These are phyloP conservation scores for Tricholauxania praeusta DNA, from an alignment of 2,888 invertebrate species.

Conservation along the genomic window DNA sequence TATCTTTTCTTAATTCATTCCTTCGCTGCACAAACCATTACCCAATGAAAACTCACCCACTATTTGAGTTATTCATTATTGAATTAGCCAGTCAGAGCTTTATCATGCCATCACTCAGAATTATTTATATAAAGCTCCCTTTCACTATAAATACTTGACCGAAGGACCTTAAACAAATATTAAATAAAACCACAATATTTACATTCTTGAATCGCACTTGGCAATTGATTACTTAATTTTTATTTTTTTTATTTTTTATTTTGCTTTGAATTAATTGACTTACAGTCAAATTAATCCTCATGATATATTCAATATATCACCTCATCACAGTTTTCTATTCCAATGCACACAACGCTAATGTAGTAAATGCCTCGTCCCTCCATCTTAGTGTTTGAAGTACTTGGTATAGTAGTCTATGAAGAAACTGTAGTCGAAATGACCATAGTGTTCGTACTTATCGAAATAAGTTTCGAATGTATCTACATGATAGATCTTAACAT, in stretches of 20 bases:
- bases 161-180: no score
- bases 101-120: no score
- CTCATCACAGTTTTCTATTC: not conserved
- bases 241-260: conserved; percentile 7
- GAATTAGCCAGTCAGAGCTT: no score
- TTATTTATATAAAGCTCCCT: no score
- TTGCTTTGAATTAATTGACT: not conserved
- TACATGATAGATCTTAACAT: conserved; percentile 75
- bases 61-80: no score
- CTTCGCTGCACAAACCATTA: no score
- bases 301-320: not conserved
- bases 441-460: conserved; percentile 41
- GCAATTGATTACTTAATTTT: conserved; percentile 4
- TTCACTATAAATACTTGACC: no score
- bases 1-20: no score
- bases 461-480: conserved; percentile 65
- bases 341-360: not conserved
- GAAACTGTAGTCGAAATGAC: conserved; percentile 14
- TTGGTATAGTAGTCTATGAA: conserved; percentile 38
- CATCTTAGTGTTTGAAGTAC: conserved; percentile 17
- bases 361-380: not conserved
- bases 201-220: not conserved
- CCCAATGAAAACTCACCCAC: no score
- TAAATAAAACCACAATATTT: no score
- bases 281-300: not conserved